Evolutionary conservation across 2,113 vertebrate genomes (phyloP).

Genomic region (Gadus macrocephalus): DNA sequence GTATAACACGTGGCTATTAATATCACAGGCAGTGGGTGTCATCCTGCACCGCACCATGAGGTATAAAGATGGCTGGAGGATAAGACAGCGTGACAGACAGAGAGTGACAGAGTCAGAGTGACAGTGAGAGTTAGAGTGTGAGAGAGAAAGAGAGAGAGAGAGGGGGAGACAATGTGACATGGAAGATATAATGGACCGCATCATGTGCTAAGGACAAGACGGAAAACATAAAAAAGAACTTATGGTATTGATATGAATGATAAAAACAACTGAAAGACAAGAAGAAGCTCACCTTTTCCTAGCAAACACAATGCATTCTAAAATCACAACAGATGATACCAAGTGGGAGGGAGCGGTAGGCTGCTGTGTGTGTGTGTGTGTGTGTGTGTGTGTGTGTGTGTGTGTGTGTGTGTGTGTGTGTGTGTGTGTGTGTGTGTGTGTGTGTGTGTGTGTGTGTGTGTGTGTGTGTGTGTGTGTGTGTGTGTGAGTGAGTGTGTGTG

Average conservation of each 20-base stretch:
- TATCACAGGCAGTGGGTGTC: conserved; percentile 34
- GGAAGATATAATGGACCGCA: background rate
- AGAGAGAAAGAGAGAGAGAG: conserved; percentile 11
- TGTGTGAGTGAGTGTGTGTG: no score
- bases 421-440: no score
- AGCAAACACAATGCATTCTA: no score
- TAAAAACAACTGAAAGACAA: no score
- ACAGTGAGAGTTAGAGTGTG: conserved; percentile 9
- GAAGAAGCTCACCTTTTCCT: no score
- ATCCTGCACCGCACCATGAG: conserved; percentile 26
- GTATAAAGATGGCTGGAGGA: conserved; percentile 2
- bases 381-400: no score
- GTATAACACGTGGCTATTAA: background rate
- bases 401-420: no score
- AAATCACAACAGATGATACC: no score
- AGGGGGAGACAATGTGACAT: conserved; percentile 16
- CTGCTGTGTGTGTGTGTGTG: no score
- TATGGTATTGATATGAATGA: background rate
- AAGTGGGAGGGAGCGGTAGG: conserved; percentile 2
- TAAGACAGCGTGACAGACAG: conserved; percentile 14
- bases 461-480: no score
- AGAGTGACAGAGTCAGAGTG: background rate
- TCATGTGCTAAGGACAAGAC: background rate
- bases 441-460: no score
- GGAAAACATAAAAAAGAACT: background rate